Base-by-base conservation (phyloP, 1,140 invertebrate species). In the Geopemphigus sp. region DNA sequence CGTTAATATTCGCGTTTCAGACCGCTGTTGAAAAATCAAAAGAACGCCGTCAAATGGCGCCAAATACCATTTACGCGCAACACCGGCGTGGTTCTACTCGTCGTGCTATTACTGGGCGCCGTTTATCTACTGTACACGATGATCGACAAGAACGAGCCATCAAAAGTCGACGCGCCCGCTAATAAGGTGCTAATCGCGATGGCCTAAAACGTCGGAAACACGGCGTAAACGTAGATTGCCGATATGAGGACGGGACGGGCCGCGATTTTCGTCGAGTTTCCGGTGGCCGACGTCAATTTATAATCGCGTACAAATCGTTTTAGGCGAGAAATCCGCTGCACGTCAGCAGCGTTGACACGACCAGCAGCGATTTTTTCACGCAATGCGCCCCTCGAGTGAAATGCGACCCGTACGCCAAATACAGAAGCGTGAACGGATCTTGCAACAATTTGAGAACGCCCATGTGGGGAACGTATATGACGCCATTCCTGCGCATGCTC, bases 371-470 rank as follows among this genome's bases (percentile, higher is more conserved):
- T 61, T 78, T 26, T 1, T 6, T 63, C 26, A 61, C 29, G 3
- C 22, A 45, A 59, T 74, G 72, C 32, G 72, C 72, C 45, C 54
- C 72, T 24, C 4, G 0, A 59, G 50, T 73, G 3, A 56, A 74
- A 73, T 80, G 76, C 32, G 12, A 80, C 64, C 59, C 76, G 26
- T n/a, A 11, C 11, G 59, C 54, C 1, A 66, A 53, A 70, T 95
- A 94, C 83, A 87, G 94, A 32, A 89, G 89, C 1, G 88, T 91
- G 66, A 94, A 96, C 84, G 94, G 94, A 0, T 90, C 92, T 0
- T 97, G 95, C 84, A 97, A 96, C 84, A 95, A 96, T 85, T 83
- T 93, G 12, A 83, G 87, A 26, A 89, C 90, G 82, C 91, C 93
- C 0, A 87, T 86, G 0, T 90, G 90, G 87, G 95, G 94, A 5